These are phyloP conservation scores for Gymnocypris eckloni DNA, from an alignment of 2,797 vertebrate genomes.

Conservation along the genomic window DNA sequence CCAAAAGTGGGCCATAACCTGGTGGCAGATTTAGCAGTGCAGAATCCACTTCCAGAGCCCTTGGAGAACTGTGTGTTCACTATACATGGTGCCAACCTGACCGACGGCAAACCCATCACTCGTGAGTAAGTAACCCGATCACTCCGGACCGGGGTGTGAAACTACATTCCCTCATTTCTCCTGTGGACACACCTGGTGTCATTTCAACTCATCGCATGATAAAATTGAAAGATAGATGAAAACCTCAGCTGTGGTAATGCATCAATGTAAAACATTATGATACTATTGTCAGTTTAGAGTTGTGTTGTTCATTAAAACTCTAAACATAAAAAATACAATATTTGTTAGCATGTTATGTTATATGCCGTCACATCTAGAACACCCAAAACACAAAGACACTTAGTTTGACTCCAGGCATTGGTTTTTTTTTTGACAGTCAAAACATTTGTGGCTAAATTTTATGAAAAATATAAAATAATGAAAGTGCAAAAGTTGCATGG, in stretches of 20 bases:
- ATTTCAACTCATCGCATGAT: neutral
- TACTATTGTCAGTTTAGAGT: neutral
- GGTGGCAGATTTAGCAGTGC: constrained; percentile 77
- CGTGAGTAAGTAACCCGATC: constrained; percentile 60
- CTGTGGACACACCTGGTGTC: neutral
- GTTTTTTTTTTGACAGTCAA: too few relatives aligned
- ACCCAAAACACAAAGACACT: neutral
- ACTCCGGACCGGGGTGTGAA: neutral
- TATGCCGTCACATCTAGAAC: neutral
- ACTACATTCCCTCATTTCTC: neutral
- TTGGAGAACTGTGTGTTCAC: constrained; percentile 81
- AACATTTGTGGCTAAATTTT: neutral
- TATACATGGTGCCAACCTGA: constrained; percentile 81
- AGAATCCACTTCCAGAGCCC: constrained; percentile 78
- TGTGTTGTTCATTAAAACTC: neutral
- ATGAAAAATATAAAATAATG: too few relatives aligned
- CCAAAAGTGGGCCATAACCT: constrained; percentile 77
- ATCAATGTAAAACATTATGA: neutral
- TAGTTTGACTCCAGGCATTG: neutral
- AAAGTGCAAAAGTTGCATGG: neutral
- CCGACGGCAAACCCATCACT: constrained; percentile 62
- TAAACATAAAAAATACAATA: neutral
- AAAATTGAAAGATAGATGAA: neutral
- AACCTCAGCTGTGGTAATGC: neutral
- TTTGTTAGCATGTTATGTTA: neutral